Conservation (phyloP, 2,888 invertebrate species). For the Neocrepidodera transversa region DNA sequence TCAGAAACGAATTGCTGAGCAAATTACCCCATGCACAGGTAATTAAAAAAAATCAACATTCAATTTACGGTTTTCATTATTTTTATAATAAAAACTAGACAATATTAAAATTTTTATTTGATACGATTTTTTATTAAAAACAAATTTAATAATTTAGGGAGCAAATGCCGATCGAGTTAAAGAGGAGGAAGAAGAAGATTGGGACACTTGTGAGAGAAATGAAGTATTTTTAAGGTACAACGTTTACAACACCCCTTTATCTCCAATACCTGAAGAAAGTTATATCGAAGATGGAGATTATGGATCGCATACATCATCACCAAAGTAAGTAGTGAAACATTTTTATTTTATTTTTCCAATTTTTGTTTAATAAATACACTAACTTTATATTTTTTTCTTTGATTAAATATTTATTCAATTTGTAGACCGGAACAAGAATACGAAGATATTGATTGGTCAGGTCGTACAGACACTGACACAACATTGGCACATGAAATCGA, state of each 20-base stretch:
- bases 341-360: not conserved
- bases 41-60: constrained; percentile 33
- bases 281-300: constrained; percentile 45
- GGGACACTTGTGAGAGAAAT: constrained; percentile 55
- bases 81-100: too few species aligned
- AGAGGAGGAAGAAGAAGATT: constrained; percentile 57
- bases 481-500: constrained; percentile 60
- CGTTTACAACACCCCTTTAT: constrained; percentile 65
- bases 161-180: constrained; percentile 53
- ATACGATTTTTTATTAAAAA: too few species aligned
- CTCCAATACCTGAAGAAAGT: constrained; percentile 68
- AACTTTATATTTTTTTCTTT: not conserved
- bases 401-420: not conserved
- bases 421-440: constrained; percentile 42
- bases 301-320: constrained; percentile 43
- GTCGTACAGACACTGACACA: constrained; percentile 46
- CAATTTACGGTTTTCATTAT: not conserved
- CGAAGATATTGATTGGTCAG: constrained; percentile 57
- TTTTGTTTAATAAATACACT: too few species aligned
- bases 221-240: constrained; percentile 63
- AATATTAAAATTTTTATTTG: too few species aligned
- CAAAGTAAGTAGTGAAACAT: constrained; percentile 48
- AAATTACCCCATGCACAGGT: constrained; percentile 76
- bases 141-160: constrained; percentile 42
- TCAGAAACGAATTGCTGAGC: constrained; percentile 73